A percentile compares a stretch with the other conserved stretches of the same genome.
Conservation (phyloP, 2,888 invertebrate species). For the Slavum lentiscoides region DNA sequence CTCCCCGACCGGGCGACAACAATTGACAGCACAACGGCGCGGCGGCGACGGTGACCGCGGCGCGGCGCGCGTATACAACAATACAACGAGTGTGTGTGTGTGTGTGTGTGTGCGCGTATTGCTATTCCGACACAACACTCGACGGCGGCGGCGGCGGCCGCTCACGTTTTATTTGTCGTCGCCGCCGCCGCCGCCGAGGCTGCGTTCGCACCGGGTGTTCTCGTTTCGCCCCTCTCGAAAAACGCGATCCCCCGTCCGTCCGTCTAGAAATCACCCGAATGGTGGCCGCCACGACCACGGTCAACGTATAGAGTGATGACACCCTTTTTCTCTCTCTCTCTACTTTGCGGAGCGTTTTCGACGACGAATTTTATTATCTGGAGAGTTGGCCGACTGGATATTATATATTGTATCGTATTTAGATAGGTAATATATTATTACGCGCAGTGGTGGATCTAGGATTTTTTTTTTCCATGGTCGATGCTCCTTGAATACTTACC, state of each 20-base stretch:
- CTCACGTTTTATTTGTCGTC: neutral
- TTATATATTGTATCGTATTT: too few species aligned
- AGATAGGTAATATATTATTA: too few species aligned
- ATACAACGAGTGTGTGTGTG: too few species aligned
- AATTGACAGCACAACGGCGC: conserved; percentile 30
- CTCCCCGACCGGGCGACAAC: conserved; percentile 31
- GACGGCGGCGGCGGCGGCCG: neutral
- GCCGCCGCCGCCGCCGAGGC: neutral
- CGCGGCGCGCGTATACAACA: neutral
- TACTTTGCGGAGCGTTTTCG: too few species aligned
- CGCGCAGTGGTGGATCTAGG: too few species aligned
- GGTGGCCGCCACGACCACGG: conserved; percentile 16
- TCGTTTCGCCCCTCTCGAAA: neutral
- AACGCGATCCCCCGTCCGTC: too few species aligned
- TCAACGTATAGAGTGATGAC: neutral
- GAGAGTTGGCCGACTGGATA: too few species aligned
- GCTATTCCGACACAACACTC: conserved; percentile 4
- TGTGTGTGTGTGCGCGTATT: too few species aligned
- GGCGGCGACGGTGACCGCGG: neutral
- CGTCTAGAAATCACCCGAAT: neutral
- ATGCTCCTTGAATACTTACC: too few species aligned
- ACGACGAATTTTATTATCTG: too few species aligned
- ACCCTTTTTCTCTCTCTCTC: too few species aligned
- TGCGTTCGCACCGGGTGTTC: conserved; percentile 17
- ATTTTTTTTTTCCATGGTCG: too few species aligned